These are phyloP conservation scores for Sclerurus mexicanus DNA, from an alignment of 2,113 vertebrate genomes.

Conservation along the genomic window DNA sequence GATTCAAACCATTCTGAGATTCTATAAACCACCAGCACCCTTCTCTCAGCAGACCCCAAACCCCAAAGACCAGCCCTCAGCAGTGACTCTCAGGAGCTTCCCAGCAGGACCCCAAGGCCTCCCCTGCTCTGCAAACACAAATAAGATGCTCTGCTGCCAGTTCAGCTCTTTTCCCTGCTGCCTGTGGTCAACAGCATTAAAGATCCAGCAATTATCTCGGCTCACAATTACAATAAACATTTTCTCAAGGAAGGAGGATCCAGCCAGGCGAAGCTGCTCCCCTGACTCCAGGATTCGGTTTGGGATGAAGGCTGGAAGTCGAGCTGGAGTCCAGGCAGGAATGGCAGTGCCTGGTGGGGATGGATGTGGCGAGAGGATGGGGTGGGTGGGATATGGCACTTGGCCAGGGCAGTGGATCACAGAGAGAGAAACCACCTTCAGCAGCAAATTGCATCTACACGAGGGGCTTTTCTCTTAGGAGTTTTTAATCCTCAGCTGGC, in stretches of 20 bases:
- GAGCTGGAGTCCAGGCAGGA: neutral
- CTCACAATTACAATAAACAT: neutral
- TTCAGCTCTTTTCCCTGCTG: neutral
- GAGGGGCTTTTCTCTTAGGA: neutral
- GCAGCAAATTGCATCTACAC: neutral
- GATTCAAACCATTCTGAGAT: neutral
- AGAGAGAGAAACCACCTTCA: neutral
- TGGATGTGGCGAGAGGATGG: neutral
- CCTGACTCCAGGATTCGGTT: neutral
- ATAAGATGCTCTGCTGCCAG: neutral
- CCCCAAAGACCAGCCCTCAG: neutral
- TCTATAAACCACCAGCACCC: fast-evolving
- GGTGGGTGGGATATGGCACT: neutral
- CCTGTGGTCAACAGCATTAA: neutral
- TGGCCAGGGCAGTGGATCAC: neutral
- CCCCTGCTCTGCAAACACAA: neutral
- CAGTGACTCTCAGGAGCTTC: neutral
- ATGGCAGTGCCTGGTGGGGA: neutral
- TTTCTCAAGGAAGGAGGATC: neutral
- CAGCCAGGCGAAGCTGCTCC: neutral
- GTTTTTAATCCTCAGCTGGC: neutral
- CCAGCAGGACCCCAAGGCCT: neutral
- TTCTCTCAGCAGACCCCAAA: neutral
- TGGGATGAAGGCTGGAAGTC: neutral
- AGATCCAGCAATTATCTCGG: neutral